Percentiles rank a stretch among this genome's conserved stretches.
These are phyloP conservation scores for Gracilinanus agilis DNA, from an alignment of 2,113 vertebrate genomes.

Conservation along the genomic window DNA sequence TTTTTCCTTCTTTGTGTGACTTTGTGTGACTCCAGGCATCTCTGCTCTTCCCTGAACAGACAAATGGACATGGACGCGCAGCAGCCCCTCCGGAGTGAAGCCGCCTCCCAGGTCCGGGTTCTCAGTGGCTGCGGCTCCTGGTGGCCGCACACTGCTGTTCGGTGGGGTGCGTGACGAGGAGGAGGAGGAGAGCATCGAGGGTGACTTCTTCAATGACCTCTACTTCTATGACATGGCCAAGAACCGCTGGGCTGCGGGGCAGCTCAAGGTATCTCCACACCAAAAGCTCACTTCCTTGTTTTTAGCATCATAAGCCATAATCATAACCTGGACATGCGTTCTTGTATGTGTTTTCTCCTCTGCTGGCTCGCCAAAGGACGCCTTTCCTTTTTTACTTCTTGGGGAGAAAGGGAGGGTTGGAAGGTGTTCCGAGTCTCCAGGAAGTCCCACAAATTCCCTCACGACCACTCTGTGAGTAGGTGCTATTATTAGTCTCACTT, in stretches of 20 bases:
- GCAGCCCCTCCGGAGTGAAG: conserved; percentile 91
- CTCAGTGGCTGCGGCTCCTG: conserved; percentile 86
- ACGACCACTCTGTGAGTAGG: background rate
- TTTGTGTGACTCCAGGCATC: rapidly evolving
- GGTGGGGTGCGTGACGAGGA: conserved; percentile 97
- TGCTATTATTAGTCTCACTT: background rate
- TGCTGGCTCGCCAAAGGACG: too few relatives aligned
- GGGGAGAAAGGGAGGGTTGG: too few relatives aligned
- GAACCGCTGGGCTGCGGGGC: conserved; percentile 93
- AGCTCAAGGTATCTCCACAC: conserved; percentile 89
- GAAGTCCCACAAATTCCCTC: too few relatives aligned
- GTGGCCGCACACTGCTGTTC: conserved; percentile 90
- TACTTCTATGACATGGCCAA: conserved; percentile 90
- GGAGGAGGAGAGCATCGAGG: conserved; percentile 94
- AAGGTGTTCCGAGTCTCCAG: too few relatives aligned
- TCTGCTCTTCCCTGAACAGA: conserved; percentile 79
- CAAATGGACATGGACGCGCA: conserved; percentile 92
- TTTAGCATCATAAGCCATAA: too few relatives aligned
- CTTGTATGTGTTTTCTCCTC: too few relatives aligned
- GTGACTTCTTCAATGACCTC: conserved; percentile 95
- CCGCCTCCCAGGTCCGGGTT: conserved; percentile 94
- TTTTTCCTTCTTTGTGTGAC: rapidly evolving
- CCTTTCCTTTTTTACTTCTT: background rate
- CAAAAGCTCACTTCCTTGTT: too few relatives aligned
- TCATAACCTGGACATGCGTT: too few relatives aligned